Base-by-base conservation (phyloP, 1,140 invertebrate species). In the Rhyacophila brunnea region DNA sequence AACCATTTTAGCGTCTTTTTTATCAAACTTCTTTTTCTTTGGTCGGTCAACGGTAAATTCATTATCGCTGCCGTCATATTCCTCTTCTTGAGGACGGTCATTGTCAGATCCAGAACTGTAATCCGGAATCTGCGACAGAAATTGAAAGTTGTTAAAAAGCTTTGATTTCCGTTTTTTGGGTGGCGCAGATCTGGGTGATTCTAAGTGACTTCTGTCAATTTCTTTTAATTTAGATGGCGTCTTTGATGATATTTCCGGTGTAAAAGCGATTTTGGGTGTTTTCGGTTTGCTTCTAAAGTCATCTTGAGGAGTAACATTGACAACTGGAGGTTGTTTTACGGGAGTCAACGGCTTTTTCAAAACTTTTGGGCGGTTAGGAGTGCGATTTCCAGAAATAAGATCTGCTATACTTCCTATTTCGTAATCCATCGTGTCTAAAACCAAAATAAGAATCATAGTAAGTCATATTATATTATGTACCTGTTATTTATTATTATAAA, bases 331-430 rank as follows among this genome's bases (percentile, higher is more conserved):
- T 14, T 43, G 13, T 23, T 65, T 65, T 14, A 52, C 53, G 0
- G 63, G 63, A 10, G 63, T 65, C 10, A 61, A 15, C 0, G 55
- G 47, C 11, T 46, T 54, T 17, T 45, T 43, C 38, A 40, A 23
- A 15, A 61, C 54, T 14, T 56, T 59, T 0, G 40, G 58, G 6
- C 63, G 20, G 42, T 61, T 50, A 13, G 63, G 63, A n/a, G 63
- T 65, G 23, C 34, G 50, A 17, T 55, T 50, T 34, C 63, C 63
- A 17, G 63, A 65, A 35, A 65, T 61, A 43, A 65, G 58, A 65
- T 65, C 63, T 10, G 63, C 63, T 28, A 65, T 61, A 44, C 58
- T 61, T 3, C 63, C 63, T 23, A 65, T 34, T 61, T 65, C 58
- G 50, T 65, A 65, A 47, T 65, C 63, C 63, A 65, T 65, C 9